A percentile compares a stretch with the other conserved stretches of the same genome.
Conservation (phyloP, 2,797 vertebrate genomes). For the Pangasius krempfi region DNA sequence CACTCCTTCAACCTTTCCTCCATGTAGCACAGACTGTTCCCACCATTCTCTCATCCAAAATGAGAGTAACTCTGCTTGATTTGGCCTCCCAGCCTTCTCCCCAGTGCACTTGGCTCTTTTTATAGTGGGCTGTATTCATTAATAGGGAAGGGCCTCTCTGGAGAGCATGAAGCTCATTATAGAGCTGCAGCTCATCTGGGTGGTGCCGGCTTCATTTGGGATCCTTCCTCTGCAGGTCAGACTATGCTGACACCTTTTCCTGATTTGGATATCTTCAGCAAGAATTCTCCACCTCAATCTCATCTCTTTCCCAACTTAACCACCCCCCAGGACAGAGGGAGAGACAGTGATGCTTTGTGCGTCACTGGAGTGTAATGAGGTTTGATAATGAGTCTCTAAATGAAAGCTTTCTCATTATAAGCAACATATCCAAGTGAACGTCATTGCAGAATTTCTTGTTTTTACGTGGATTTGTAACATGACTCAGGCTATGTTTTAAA, state of each 20-base stretch:
- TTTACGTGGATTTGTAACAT: neutral
- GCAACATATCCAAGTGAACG: neutral
- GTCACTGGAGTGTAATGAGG: constrained; percentile 48
- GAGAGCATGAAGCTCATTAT: constrained; percentile 79
- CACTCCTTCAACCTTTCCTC: neutral
- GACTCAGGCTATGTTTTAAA: neutral
- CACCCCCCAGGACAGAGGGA: constrained; percentile 55
- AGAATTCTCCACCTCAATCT: constrained; percentile 80
- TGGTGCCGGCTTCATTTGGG: constrained; percentile 52
- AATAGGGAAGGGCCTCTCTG: constrained; percentile 63
- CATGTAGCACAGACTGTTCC: neutral
- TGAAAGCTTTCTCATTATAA: neutral
- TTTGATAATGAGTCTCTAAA: constrained; percentile 40
- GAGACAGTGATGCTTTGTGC: neutral
- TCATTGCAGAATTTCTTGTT: neutral
- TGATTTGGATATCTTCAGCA: constrained; percentile 74
- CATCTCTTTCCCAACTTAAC: constrained; percentile 75
- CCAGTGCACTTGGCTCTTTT: constrained; percentile 49
- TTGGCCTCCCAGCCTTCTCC: constrained; percentile 41
- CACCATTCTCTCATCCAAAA: constrained; percentile 13
- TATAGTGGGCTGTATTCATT: constrained; percentile 59
- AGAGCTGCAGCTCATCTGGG: constrained; percentile 68
- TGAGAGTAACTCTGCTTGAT: constrained; percentile 33
- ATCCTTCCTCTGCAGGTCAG: constrained; percentile 58
- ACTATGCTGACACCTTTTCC: constrained; percentile 73